phyloP scores from a whole-genome alignment of 2,113 vertebrate genomes.

The Narcine bancroftii region DNA sequence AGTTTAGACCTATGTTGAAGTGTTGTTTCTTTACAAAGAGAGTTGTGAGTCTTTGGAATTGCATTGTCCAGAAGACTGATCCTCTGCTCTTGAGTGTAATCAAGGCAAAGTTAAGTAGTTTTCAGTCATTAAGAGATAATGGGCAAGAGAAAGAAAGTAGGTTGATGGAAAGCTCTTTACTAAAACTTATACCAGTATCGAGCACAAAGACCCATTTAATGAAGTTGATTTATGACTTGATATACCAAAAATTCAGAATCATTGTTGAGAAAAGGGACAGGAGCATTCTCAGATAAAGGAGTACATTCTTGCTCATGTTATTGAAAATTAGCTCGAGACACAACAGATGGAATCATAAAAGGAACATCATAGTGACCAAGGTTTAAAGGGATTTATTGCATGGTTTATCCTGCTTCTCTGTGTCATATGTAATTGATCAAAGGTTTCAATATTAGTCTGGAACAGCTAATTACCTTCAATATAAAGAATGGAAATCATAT shows the following conservation, averaged over 20 bases:
- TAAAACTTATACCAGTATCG: neutral
- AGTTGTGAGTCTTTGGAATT: too few species aligned
- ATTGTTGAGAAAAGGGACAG: neutral
- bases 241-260: neutral
- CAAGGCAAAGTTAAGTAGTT: too few species aligned
- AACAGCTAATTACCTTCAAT: constrained; percentile 13
- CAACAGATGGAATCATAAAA: constrained; percentile 18
- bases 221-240: neutral
- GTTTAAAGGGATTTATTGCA: neutral
- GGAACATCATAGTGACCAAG: neutral
- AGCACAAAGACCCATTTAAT: neutral
- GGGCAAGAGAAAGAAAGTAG: too few species aligned
- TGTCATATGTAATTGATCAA: neutral
- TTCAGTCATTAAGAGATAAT: too few species aligned
- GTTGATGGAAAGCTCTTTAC: too few species aligned
- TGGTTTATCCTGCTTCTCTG: neutral
- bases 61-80: too few species aligned
- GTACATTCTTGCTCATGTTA: neutral
- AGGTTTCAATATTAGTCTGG: neutral
- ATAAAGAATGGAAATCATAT: neutral
- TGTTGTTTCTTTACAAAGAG: too few species aligned
- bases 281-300: neutral
- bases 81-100: too few species aligned
- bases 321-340: neutral
- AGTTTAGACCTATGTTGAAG: too few species aligned